Conservation (phyloP, 2,113 vertebrate genomes). For the Mus pahari region DNA sequence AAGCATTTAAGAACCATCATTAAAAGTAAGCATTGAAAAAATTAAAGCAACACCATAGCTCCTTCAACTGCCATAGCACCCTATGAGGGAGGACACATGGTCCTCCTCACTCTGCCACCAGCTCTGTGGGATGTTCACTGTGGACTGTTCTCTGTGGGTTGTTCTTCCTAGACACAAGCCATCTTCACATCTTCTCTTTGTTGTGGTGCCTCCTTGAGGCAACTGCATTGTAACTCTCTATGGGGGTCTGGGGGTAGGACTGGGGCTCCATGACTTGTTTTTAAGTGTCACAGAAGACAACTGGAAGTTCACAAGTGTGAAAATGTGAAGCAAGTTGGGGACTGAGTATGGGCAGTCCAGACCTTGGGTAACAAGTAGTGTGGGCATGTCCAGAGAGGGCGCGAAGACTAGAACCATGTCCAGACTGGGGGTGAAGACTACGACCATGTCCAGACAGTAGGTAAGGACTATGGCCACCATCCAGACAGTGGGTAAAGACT, state of each 20-base stretch:
- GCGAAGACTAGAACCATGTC: neutral
- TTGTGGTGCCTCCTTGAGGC: neutral
- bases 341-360: neutral
- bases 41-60: too few relatives aligned
- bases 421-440: neutral
- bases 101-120: neutral
- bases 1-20: too few relatives aligned
- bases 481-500: neutral
- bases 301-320: neutral
- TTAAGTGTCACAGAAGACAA: neutral
- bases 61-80: neutral
- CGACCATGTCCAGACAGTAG: neutral
- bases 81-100: neutral
- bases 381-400: neutral
- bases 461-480: neutral
- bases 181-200: neutral
- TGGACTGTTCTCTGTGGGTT: neutral
- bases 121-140: neutral
- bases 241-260: neutral
- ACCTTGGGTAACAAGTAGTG: neutral
- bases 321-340: neutral
- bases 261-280: neutral
- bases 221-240: neutral
- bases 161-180: neutral
- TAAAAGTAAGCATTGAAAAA: too few relatives aligned